phyloP scores from a whole-genome alignment of 92 coral and sea anemone genomes.

The Hydrozoanthus gracilis region DNA sequence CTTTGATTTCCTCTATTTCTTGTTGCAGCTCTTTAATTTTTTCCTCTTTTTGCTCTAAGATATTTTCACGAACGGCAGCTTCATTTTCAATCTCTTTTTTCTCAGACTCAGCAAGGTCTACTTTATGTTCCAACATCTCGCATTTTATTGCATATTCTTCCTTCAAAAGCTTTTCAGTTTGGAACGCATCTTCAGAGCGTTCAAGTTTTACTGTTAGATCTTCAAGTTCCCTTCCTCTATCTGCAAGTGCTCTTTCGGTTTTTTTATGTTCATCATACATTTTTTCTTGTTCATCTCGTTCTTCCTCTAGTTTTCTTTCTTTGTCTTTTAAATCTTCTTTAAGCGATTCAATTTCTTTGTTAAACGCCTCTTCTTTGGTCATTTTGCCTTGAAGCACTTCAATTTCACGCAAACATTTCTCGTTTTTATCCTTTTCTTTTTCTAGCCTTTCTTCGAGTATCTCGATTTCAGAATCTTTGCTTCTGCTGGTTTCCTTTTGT shows the following conservation, averaged over 20 bases:
- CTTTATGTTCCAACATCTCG: conserved; percentile 71
- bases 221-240: conserved; percentile 20
- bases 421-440: conserved; percentile 45
- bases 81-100: conserved; percentile 57
- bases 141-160: conserved; percentile 77
- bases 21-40: conserved; percentile 56
- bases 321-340: conserved; percentile 58
- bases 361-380: conserved; percentile 49
- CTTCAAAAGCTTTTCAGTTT: conserved; percentile 76
- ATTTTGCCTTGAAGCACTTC: conserved; percentile 45
- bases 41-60: conserved; percentile 60
- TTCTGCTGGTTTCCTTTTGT: conserved; percentile 64
- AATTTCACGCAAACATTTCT: conserved; percentile 24
- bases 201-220: conserved; percentile 51
- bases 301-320: conserved; percentile 53
- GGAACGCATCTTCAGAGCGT: conserved; percentile 62
- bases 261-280: conserved; percentile 5
- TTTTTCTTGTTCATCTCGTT: conserved; percentile 31
- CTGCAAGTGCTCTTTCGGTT: conserved; percentile 6
- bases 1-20: conserved; percentile 55
- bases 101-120: conserved; percentile 68
- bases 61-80: conserved; percentile 54
- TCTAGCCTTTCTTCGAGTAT: conserved; percentile 47
- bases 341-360: conserved; percentile 50
- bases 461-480: conserved; percentile 44